These are phyloP conservation scores for Polypterus bichir DNA, from an alignment of 2,113 vertebrate species.

Conservation along the genomic window DNA sequence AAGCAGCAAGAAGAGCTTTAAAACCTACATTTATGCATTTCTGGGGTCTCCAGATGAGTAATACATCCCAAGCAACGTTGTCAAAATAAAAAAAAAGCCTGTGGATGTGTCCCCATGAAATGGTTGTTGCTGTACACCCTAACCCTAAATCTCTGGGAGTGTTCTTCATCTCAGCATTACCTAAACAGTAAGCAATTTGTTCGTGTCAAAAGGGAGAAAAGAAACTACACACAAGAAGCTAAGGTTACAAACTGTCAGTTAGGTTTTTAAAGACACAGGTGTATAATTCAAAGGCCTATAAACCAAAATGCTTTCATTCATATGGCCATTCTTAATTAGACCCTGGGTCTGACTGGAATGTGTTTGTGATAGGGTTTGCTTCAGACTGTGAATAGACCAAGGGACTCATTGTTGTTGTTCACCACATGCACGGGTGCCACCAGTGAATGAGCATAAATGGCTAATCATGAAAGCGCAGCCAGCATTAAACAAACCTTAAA, in stretches of 20 bases:
- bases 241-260: slow-evolving; percentile 65
- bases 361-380: slow-evolving; percentile 28
- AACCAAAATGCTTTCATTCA: slow-evolving; percentile 32
- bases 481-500: slow-evolving; percentile 5
- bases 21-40: too few relatives aligned
- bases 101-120: slow-evolving; percentile 46
- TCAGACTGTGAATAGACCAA: slow-evolving; percentile 16
- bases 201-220: slow-evolving; percentile 53
- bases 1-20: too few relatives aligned
- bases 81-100: slow-evolving; percentile 23
- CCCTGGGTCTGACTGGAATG: slow-evolving; percentile 23
- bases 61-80: too few relatives aligned
- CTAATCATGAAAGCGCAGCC: slow-evolving; percentile 13
- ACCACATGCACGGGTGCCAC: slow-evolving; percentile 17
- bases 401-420: slow-evolving; percentile 18
- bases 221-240: slow-evolving; percentile 53
- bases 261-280: slow-evolving; percentile 56
- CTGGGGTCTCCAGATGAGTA: too few relatives aligned
- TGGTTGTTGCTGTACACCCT: slow-evolving; percentile 40
- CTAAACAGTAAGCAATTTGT: slow-evolving; percentile 59
- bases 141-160: slow-evolving; percentile 36
- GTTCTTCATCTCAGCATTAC: slow-evolving; percentile 36
- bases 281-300: slow-evolving; percentile 50
- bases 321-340: slow-evolving; percentile 17
- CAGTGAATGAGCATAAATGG: slow-evolving; percentile 16